Evolutionary conservation across 1,140 invertebrate species (phyloP).

Genomic region (Meloidogyne chitwoodi): DNA sequence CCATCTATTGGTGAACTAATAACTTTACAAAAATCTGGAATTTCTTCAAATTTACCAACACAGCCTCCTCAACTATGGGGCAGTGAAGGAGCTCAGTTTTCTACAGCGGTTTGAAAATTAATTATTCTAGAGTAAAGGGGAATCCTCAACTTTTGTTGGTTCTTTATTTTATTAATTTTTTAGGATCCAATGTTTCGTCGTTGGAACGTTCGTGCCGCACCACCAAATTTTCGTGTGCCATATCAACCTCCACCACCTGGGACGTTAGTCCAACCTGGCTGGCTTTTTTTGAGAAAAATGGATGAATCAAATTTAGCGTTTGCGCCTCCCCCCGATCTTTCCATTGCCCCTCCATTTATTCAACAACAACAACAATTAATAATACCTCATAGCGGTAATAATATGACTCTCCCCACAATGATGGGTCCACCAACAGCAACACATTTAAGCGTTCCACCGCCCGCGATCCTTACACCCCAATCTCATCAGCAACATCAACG

Average conservation of each 20-base stretch:
- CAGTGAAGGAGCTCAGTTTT: conserved; percentile 21
- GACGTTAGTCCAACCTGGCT: conserved; percentile 19
- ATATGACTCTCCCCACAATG: neutral
- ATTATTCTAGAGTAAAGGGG: neutral
- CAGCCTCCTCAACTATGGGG: conserved; percentile 31
- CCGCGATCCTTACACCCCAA: neutral
- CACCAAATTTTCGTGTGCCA: conserved; percentile 30
- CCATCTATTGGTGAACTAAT: neutral
- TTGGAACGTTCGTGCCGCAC: conserved; percentile 31
- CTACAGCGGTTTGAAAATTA: conserved; percentile 4
- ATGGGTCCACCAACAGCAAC: neutral
- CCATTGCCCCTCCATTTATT: conserved; percentile 9
- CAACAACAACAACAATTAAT: neutral
- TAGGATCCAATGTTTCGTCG: conserved; percentile 34
- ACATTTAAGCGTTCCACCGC: conserved; percentile 13
- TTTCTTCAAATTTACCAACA: neutral
- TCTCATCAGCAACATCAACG: conserved; percentile 2
- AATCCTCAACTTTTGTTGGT: no score
- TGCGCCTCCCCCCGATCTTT: conserved; percentile 15
- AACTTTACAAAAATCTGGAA: neutral
- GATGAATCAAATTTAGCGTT: conserved; percentile 22
- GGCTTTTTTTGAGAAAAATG: conserved; percentile 26
- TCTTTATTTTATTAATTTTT: neutral
- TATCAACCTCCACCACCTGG: conserved; percentile 26
- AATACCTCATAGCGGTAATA: neutral